Base-by-base conservation (phyloP, 2,797 vertebrate species). In the Pipistrellus pygmaeus region DNA sequence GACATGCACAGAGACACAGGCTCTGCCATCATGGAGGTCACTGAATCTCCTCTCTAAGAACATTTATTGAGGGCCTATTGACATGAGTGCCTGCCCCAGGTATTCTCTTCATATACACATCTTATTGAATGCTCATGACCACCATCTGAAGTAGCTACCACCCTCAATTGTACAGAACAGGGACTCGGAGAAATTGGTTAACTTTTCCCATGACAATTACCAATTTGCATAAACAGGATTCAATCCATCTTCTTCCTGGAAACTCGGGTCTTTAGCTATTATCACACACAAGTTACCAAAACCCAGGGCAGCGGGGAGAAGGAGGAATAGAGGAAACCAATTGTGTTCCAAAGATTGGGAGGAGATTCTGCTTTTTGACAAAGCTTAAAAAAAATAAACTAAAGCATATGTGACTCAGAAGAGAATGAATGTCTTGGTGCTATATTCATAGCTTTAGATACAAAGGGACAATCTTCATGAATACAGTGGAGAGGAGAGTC, bases 241-340 rank as follows among this genome's bases (percentile, higher is more conserved):
- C 27, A 71, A 30, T 6, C 48, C 20, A 78, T 27, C 48, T 77
- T 93, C 86, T 78, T 75, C 66, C 71, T 11, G 4, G 12, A 81
- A 85, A 14, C 6, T 90, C 53, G 27, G 41, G 66, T 83, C 60
- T 95, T 57, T 30, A 10, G 20, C 48, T 77, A 14, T 91, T 72
- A 75, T 30, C 77, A 91, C n/a, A 91, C n/a, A 91, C 15, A 86
- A 94, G 53, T 27, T 81, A 57, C 35, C 35, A 72, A 90, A 95
- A 88, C 21, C 44, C 38, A 73, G 53, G 53, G 64, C 7, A 55
- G 8, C 1, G 17, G 4, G 10, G 17, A 32, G 64, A 66, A 17
- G 10, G 1, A 27, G 20, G 41, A 60, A 72, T 51, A 57, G 8
- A 86, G 8, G 10, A 69, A 3, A 10, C 41, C 15, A 32, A 13